Conservation (phyloP, 2,888 invertebrate species). For the Nowickia ferox region DNA sequence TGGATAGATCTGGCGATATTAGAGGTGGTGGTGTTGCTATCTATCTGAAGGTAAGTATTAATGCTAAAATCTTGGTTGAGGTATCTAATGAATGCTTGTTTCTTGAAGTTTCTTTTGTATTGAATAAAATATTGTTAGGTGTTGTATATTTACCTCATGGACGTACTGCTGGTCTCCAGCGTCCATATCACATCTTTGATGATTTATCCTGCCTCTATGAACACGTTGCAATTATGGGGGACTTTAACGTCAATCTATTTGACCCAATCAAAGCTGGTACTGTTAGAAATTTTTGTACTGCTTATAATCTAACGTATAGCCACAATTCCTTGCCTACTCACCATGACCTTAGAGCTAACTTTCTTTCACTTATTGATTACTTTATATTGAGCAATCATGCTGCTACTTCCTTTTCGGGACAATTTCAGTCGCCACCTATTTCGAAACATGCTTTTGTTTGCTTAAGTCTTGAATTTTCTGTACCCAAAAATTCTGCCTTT, state of each 20-base stretch:
- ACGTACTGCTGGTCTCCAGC: background rate
- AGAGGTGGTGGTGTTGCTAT: too few species aligned
- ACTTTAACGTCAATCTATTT: too few species aligned
- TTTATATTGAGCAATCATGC: background rate
- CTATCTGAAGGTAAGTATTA: too few species aligned
- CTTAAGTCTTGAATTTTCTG: background rate
- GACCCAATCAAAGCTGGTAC: too few species aligned
- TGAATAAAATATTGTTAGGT: background rate
- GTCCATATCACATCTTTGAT: background rate
- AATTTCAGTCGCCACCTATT: conserved; percentile 2
- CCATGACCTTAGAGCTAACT: background rate
- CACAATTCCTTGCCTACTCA: conserved; percentile 21
- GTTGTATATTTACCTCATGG: conserved; percentile 15
- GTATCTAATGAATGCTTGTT: too few species aligned
- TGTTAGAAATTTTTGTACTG: background rate
- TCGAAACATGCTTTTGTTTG: conserved; percentile 18
- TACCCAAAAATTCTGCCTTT: too few species aligned
- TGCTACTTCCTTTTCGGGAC: background rate
- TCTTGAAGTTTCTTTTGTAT: too few species aligned
- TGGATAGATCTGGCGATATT: background rate
- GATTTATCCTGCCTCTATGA: background rate
- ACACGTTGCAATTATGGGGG: conserved; percentile 5
- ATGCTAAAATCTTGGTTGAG: too few species aligned
- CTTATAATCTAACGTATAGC: background rate
- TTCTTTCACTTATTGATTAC: conserved; percentile 12